Conservation (phyloP, 2,888 invertebrate genomes). For the Podabrus alpinus region DNA sequence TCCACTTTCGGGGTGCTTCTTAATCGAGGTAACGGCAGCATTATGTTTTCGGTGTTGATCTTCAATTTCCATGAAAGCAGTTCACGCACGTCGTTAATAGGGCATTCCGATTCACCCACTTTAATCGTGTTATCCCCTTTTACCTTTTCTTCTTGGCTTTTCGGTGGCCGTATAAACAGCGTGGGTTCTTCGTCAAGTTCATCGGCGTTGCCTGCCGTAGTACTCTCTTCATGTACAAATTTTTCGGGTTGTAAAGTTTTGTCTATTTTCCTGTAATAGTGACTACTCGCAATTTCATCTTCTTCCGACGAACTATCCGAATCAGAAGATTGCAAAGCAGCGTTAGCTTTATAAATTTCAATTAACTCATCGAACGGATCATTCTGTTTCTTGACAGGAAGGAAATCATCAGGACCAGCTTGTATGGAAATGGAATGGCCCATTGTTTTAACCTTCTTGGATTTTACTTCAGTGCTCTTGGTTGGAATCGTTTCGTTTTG, state of each 20-base stretch:
- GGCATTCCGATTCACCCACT: constrained; percentile 14
- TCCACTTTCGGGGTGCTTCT: neutral
- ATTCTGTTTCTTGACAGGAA: neutral
- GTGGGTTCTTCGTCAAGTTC: neutral
- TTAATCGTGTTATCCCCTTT: neutral
- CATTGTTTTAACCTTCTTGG: neutral
- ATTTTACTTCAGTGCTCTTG: neutral
- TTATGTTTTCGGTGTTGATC: constrained; percentile 35
- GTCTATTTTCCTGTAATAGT: neutral
- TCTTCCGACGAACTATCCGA: constrained; percentile 6
- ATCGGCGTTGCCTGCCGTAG: neutral
- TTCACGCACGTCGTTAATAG: constrained; percentile 42
- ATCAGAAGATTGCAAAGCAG: neutral
- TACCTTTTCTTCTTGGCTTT: neutral
- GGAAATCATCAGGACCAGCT: neutral
- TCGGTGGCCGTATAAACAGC: neutral
- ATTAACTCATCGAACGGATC: constrained; percentile 8
- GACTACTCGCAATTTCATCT: neutral
- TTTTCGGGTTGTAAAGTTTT: neutral
- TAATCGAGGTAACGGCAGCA: constrained; percentile 30
- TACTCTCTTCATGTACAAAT: neutral
- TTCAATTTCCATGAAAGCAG: constrained; percentile 47
- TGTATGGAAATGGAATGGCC: neutral
- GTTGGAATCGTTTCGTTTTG: neutral
- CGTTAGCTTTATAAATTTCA: constrained; percentile 1